phyloP scores from a whole-genome alignment of 2,888 invertebrate genomes.

The Lepidocyrtinus sp. region DNA sequence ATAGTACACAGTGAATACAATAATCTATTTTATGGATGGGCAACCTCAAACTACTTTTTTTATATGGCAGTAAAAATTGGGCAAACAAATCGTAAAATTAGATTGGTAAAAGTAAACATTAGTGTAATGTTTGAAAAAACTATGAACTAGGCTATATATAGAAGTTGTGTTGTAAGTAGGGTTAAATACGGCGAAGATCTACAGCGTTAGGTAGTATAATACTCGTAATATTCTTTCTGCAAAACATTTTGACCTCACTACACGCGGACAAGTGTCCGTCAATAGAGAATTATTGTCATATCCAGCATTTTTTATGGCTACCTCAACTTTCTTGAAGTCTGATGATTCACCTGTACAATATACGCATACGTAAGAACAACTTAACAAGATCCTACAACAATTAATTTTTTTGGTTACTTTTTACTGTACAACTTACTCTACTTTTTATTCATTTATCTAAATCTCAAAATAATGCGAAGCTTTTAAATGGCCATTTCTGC shows the following conservation, averaged over 20 bases:
- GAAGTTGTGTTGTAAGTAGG: not conserved
- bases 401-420: constrained; percentile 1
- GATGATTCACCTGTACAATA: constrained; percentile 13
- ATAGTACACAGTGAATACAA: not conserved
- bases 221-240: constrained; percentile 13
- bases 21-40: no score
- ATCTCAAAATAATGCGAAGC: not conserved
- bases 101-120: not conserved
- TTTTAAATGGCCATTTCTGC: no score
- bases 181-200: not conserved
- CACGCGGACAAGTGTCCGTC: constrained; percentile 17
- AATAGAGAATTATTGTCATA: constrained; percentile 54
- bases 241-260: not conserved
- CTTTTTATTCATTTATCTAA: not conserved
- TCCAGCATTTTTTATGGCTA: constrained; percentile 47
- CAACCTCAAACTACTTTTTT: no score
- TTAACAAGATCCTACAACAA: not conserved
- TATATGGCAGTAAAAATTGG: not conserved
- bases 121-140: not conserved
- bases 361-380: not conserved
- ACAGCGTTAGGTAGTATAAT: constrained; percentile 12
- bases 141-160: not conserved
- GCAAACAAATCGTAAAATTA: constrained; percentile 10
- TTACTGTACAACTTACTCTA: not conserved
- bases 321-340: constrained; percentile 34